Conservation (phyloP, 2,888 invertebrate species). For the Uropetala carovei region DNA sequence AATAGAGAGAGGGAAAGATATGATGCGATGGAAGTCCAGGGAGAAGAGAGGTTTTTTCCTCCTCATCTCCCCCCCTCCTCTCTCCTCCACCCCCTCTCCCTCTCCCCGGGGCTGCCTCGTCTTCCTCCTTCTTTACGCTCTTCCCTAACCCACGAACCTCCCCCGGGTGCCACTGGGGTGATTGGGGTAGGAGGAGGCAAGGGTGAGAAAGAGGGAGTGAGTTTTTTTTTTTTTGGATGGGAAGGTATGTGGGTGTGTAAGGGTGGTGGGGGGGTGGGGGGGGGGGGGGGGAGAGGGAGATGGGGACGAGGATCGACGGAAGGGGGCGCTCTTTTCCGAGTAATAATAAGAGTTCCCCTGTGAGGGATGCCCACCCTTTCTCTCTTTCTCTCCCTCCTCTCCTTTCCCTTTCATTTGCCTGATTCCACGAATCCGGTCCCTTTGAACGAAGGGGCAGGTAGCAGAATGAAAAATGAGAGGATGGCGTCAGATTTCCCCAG, state of each 20-base stretch:
- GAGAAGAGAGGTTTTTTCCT: not conserved
- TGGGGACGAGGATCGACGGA: not conserved
- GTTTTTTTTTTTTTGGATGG: not conserved
- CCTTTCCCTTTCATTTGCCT: not conserved
- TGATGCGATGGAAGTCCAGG: not conserved
- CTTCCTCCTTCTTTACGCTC: not conserved
- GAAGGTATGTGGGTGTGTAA: not conserved
- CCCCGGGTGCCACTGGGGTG: not conserved
- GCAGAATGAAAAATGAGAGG: not conserved
- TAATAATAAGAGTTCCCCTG: conserved; percentile 1
- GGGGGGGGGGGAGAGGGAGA: not conserved
- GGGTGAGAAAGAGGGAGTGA: not conserved
- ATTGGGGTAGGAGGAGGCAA: not conserved
- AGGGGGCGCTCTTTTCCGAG: not conserved
- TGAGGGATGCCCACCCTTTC: not conserved
- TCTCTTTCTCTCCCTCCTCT: not conserved
- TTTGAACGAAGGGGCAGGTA: not conserved
- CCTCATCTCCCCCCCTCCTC: not conserved
- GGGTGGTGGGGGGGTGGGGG: not conserved
- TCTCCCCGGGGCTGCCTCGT: too few relatives aligned
- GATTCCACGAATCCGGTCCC: conserved; percentile 18
- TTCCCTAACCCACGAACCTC: not conserved
- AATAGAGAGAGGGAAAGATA: too few relatives aligned
- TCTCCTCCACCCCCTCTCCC: not conserved
- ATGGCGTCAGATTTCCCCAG: not conserved